Percentiles rank a stretch among this genome's conserved stretches.
Conservation (phyloP, 2,888 invertebrate species). For the Aleiodes testaceus region DNA sequence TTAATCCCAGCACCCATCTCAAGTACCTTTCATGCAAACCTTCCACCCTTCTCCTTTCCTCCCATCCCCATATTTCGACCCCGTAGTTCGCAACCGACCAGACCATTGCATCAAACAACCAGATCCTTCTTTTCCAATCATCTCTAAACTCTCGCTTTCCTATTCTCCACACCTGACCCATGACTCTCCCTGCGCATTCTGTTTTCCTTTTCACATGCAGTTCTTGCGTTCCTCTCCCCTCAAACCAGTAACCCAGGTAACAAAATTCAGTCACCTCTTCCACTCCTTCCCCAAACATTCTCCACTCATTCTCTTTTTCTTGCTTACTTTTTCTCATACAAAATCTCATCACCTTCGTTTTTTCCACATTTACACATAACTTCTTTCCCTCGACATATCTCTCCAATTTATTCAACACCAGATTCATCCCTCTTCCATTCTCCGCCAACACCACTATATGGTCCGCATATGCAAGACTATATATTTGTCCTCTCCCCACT, state of each 20-base stretch:
- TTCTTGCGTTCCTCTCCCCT: conserved; percentile 26
- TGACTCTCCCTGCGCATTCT: too few species aligned
- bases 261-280: conserved; percentile 47
- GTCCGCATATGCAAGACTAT: too few species aligned
- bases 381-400: too few species aligned
- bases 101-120: conserved; percentile 40
- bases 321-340: too few species aligned
- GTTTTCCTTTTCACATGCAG: conserved; percentile 30
- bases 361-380: too few species aligned
- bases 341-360: too few species aligned
- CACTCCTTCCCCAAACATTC: conserved; percentile 41
- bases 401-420: too few species aligned
- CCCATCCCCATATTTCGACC: conserved; percentile 48
- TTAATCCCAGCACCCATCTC: conserved; percentile 36
- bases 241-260: conserved; percentile 46
- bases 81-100: conserved; percentile 36
- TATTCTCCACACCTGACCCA: conserved; percentile 42
- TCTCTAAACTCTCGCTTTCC: conserved; percentile 38
- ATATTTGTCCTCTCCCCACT: too few species aligned
- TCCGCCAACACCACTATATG: too few species aligned
- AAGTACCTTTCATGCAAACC: conserved; percentile 36
- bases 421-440: too few species aligned
- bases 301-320: conserved; percentile 6
- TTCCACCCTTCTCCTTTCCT: conserved; percentile 29
- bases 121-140: conserved; percentile 33